phyloP scores from a whole-genome alignment of 2,797 vertebrate genomes.

The Lagorchestes hirsutus region DNA sequence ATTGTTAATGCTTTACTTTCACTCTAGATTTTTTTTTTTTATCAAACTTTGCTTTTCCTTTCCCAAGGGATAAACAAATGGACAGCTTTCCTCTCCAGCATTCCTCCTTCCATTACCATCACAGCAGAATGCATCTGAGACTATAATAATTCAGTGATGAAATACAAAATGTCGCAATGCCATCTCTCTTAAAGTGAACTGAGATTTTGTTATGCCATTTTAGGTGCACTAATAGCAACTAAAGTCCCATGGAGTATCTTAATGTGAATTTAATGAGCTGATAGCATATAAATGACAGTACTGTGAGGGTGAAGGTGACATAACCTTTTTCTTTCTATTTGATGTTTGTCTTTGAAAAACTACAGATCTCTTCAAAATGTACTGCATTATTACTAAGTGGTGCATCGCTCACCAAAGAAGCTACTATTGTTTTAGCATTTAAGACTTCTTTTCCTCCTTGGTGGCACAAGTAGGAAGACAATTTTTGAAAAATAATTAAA shows the following conservation, averaged over 20 bases:
- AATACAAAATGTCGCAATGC: constrained; percentile 93
- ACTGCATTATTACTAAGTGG: constrained; percentile 82
- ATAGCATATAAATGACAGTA: constrained; percentile 95
- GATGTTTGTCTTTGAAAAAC: constrained; percentile 91
- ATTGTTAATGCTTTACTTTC: constrained; percentile 93
- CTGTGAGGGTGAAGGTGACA: constrained; percentile 96
- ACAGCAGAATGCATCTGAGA: constrained; percentile 91
- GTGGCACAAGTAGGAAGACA: constrained; percentile 64
- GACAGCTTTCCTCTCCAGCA: constrained; percentile 89
- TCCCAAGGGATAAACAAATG: constrained; percentile 95
- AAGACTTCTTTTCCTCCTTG: constrained; percentile 71
- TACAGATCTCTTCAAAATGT: constrained; percentile 86
- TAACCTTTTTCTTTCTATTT: constrained; percentile 92
- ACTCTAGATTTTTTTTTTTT: constrained; percentile 86
- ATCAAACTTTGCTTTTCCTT: constrained; percentile 92
- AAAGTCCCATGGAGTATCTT: constrained; percentile 94
- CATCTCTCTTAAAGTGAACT: constrained; percentile 92
- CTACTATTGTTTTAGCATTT: constrained; percentile 84
- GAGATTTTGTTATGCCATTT: constrained; percentile 94
- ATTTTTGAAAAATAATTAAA: constrained; percentile 74
- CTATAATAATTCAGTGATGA: constrained; percentile 94
- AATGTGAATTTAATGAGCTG: constrained; percentile 99
- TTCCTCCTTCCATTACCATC: constrained; percentile 93
- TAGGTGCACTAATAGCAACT: constrained; percentile 96
- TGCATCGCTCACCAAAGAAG: constrained; percentile 82